Evolutionary conservation across 2,888 invertebrate genomes (phyloP), one percentile per base, ranked within the genome.

Genomic region (Melanostoma mellinum): DNA sequence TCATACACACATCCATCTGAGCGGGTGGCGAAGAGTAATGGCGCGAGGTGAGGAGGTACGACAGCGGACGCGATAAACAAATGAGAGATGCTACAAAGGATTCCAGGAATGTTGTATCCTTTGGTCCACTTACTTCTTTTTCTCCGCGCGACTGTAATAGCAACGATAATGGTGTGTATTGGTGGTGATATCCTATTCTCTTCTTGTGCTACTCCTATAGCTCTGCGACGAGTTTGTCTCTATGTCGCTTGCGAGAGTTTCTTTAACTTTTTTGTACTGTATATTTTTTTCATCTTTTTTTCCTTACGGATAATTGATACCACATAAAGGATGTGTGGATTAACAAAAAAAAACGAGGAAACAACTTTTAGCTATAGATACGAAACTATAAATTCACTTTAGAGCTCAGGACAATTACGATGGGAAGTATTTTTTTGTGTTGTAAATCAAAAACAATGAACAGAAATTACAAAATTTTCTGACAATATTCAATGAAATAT

Each of bases 61-160:
- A 20, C 63, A 42, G 9, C 4, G 30, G 38, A 8, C 30, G 65
- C 40, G 60, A 76, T 82, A 82, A 82, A 78, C 82, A 82, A 82
- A 81, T 69, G 63, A 78, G 78, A 82, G 73, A 82, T 82, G 78
- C 56, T 82, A 78, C 77, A 78, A 82, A 78, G 63, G 82, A 82
- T 82, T 82, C 78, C 82, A 82, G 82, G 73, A 82, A 82, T 82
- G 77, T 82, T 56, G 72, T 82, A 73, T 78, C 77, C 78, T 30
- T 6, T 77, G 77, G 73, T 74, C 82, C 73, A 82, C 82, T 82
- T 82, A 82, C 82, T 73, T 82, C 48, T 72, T 81, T 48, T 20
- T 38, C 78, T 82, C 78, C 56, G 69, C 71, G 73, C 78, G 68
- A 74, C 78, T 82, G 50, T 63, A 78, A 78, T 78, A 69, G 68